phyloP scores from a whole-genome alignment of 2,797 vertebrate species.

The Neosalanx taihuensis region DNA sequence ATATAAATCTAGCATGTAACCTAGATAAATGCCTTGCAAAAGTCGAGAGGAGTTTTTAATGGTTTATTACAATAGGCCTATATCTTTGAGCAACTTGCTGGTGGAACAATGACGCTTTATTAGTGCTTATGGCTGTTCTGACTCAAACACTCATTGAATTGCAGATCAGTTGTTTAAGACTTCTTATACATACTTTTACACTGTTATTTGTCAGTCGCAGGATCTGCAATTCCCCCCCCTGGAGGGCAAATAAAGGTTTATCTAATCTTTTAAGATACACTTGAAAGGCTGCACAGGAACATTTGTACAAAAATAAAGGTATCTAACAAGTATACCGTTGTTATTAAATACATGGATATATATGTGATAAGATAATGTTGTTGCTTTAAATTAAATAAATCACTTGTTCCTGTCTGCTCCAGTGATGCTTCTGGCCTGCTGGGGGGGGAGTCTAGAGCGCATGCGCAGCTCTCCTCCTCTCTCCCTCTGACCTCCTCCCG shows the following conservation, averaged over 20 bases:
- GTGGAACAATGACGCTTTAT: background rate
- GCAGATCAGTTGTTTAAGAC: background rate
- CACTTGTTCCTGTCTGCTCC: background rate
- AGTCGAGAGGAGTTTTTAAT: too few relatives aligned
- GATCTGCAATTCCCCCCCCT: too few relatives aligned
- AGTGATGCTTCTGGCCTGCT: slow-evolving; percentile 19
- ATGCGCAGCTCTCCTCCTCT: slow-evolving; percentile 62
- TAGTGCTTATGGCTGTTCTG: background rate
- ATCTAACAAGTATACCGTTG: background rate
- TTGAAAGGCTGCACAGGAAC: background rate
- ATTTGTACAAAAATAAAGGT: background rate
- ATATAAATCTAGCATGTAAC: too few relatives aligned
- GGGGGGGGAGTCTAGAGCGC: slow-evolving; percentile 55
- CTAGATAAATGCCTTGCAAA: too few relatives aligned
- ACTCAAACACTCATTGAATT: slow-evolving; percentile 7
- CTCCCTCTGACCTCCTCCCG: slow-evolving; percentile 61
- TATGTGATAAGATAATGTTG: too few relatives aligned
- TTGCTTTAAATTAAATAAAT: too few relatives aligned
- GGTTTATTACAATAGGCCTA: background rate
- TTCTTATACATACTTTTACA: too few relatives aligned
- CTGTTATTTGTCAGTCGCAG: too few relatives aligned
- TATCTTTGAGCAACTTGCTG: background rate
- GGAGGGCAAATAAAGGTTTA: too few relatives aligned
- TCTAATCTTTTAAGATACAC: too few relatives aligned
- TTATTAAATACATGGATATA: background rate